Conservation (phyloP, 2,113 vertebrate species). For the Xenopus tropicalis region UCB_Xtro_10.0 CM004443.2:193568001-193568500, state of each 20-base stretch:
- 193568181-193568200: constrained; percentile 14
- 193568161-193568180: constrained; percentile 14
- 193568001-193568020: not conserved
- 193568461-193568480: no score
- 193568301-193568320: constrained; percentile 3
- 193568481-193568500: not conserved
- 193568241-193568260: not conserved
- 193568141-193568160: not conserved
- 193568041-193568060: not conserved
- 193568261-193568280: not conserved
- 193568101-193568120: not conserved
- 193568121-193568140: not conserved
- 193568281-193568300: constrained; percentile 5
- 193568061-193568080: constrained; percentile 12
- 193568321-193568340: not conserved
- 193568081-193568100: constrained; percentile 4
- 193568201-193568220: constrained; percentile 22
- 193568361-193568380: not conserved
- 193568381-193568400: not conserved
- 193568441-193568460: no score
- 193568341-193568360: constrained; percentile 9
- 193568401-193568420: not conserved
- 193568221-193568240: constrained; percentile 12
- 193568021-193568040: not conserved
- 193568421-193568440: not conserved